phyloP scores from a whole-genome alignment of 2,888 invertebrate genomes.

The Phorcus lineatus region DNA sequence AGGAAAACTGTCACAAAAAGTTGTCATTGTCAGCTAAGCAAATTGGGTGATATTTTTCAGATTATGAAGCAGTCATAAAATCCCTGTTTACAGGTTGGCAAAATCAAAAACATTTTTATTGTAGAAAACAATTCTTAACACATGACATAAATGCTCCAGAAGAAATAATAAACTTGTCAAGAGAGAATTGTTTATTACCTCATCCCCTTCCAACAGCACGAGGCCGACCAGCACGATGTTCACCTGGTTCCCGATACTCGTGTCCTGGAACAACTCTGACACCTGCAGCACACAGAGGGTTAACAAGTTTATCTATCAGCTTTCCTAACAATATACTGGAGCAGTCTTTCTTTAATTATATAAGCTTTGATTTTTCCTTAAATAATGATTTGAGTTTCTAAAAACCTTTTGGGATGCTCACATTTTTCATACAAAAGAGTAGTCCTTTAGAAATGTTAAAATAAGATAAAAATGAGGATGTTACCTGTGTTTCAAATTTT shows the following conservation, averaged over 20 bases:
- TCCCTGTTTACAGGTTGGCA: no score
- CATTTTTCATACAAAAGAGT: neutral
- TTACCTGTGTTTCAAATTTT: no score
- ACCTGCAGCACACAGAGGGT: slow-evolving; percentile 76
- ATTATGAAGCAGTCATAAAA: no score
- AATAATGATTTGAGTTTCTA: no score
- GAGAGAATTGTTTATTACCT: slow-evolving; percentile 47
- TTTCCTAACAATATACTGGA: no score
- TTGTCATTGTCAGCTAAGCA: neutral
- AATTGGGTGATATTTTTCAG: neutral
- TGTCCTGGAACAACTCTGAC: slow-evolving; percentile 79
- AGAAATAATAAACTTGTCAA: neutral
- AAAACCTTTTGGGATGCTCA: neutral
- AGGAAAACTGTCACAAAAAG: neutral
- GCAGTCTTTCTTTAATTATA: no score
- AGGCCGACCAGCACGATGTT: slow-evolving; percentile 67
- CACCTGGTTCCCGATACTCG: slow-evolving; percentile 62
- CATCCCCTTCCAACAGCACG: slow-evolving; percentile 64
- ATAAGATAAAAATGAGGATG: neutral
- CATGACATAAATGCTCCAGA: neutral
- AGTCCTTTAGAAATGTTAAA: neutral
- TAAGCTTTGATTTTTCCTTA: no score
- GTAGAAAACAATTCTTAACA: no score
- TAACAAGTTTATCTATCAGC: neutral
- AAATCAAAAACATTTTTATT: no score